phyloP scores from a whole-genome alignment of 2,797 vertebrate genomes.

The Cynodonichthys magdalenae region DNA sequence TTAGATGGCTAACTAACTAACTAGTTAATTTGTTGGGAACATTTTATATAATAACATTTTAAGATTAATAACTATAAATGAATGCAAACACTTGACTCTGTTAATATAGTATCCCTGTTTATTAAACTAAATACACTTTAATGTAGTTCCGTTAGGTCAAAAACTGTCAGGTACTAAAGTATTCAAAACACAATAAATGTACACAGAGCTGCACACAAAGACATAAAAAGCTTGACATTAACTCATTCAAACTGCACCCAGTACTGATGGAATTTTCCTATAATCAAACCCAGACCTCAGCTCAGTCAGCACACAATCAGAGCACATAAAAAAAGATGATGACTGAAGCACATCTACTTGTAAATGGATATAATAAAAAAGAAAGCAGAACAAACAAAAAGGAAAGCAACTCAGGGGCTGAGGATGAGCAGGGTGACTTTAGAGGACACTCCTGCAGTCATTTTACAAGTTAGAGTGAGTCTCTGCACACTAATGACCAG shows the following conservation, averaged over 20 bases:
- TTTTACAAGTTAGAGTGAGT: slow-evolving; percentile 30
- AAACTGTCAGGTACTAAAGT: not conserved
- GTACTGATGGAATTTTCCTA: not conserved
- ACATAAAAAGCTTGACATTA: rapidly evolving
- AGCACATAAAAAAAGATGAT: not conserved
- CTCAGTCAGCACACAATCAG: slow-evolving; percentile 4
- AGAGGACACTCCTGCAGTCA: slow-evolving; percentile 20
- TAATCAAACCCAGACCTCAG: slow-evolving; percentile 6
- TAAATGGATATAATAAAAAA: slow-evolving; percentile 28
- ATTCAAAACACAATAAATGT: not conserved
- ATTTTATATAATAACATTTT: too few species aligned
- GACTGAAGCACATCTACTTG: slow-evolving; percentile 6
- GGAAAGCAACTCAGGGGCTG: not conserved
- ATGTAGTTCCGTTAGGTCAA: too few species aligned
- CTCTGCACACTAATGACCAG: slow-evolving; percentile 4
- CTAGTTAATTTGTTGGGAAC: too few species aligned
- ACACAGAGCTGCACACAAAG: not conserved
- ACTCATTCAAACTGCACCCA: slow-evolving; percentile 3
- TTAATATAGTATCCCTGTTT: too few species aligned
- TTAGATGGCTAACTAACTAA: too few species aligned
- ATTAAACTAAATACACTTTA: too few species aligned
- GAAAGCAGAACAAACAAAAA: slow-evolving; percentile 26
- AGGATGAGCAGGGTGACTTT: not conserved
- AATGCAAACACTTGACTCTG: too few species aligned
- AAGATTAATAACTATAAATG: too few species aligned